These are phyloP conservation scores for Platysteira castanea DNA, from an alignment of 2,113 vertebrate species.

Conservation along the genomic window DNA sequence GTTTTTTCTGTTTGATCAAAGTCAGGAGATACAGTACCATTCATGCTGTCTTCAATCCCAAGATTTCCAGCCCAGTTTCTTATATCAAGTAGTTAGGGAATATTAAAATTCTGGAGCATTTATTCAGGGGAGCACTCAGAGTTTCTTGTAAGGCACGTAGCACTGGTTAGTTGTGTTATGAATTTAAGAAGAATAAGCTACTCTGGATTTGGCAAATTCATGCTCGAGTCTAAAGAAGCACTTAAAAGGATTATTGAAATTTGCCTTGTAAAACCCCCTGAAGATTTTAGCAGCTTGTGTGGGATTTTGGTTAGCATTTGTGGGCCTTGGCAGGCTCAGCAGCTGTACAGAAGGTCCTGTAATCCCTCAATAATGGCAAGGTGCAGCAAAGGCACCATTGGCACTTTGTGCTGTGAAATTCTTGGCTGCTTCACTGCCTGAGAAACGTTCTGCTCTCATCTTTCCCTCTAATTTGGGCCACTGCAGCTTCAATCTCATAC, in stretches of 20 bases:
- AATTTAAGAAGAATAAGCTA: constrained; percentile 58
- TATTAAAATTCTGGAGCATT: neutral
- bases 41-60: neutral
- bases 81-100: neutral
- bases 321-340: constrained; percentile 28
- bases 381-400: neutral
- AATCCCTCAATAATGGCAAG: constrained; percentile 25
- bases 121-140: neutral
- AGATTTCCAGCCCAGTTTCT: neutral
- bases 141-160: neutral
- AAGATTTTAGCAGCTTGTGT: constrained; percentile 59
- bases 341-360: neutral
- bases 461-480: neutral
- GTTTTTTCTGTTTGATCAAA: neutral
- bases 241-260: constrained; percentile 68
- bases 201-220: constrained; percentile 56
- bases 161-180: constrained; percentile 16
- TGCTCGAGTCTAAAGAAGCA: constrained; percentile 24
- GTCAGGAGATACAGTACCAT: neutral
- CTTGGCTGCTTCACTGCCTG: neutral
- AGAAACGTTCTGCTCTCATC: neutral
- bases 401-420: neutral
- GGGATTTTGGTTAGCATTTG: constrained; percentile 38
- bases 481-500: neutral
- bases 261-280: constrained; percentile 61